Base-by-base conservation (phyloP, 1,140 invertebrate genomes). In the fruit fly (Drosophila melanogaster) region DNA sequence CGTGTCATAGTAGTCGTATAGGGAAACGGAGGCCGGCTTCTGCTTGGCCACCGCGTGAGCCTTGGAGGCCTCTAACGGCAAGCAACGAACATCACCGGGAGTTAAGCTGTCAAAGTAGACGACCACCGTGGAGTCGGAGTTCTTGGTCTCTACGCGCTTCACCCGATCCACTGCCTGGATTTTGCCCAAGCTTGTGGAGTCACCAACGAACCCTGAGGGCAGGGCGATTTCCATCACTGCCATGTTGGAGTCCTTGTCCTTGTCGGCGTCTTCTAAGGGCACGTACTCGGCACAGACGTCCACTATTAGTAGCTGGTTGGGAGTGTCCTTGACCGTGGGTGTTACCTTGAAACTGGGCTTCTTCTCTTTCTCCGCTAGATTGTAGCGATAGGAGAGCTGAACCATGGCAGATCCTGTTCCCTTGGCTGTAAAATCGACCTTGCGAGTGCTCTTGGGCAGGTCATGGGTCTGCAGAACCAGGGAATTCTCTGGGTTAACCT, bases 1-100 rank as follows among this genome's bases (percentile, higher is more conserved):
- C 94, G 94, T 96, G 90, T 98, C 96, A 84, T 98, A 99, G 91
- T 99, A 99, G 89, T 99, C 97, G 86, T 97, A 98, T 33, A 98
- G 94, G n/a, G 94, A 94, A n/a, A 98, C 96, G 41, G 96, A 94
- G 8, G 97, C 96, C 12, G 96, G 96, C 90, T 96, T 96, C 85
- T 98, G 96, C 79, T 96, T 95, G 3, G 96, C 96, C 10, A 98
- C 97, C 92, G 96, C 96, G 85, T 96, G 96, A 1, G 96, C 96
- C 81, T 97, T 94, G 78, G 95, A 96, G 1, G 97, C 96, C 12
- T 96, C 95, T n/a, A 98, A 94, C 0, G 96, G 96, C 5, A 98
- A 95, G 83, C 97, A 98, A 47, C 95, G 94, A 77, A 96, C 95
- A 56, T 95, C 93, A 6, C 93, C 93, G 0, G 77, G 61, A 1